Evolutionary conservation across 2,888 invertebrate species (phyloP).

Genomic region (Periphyllus acericola): DNA sequence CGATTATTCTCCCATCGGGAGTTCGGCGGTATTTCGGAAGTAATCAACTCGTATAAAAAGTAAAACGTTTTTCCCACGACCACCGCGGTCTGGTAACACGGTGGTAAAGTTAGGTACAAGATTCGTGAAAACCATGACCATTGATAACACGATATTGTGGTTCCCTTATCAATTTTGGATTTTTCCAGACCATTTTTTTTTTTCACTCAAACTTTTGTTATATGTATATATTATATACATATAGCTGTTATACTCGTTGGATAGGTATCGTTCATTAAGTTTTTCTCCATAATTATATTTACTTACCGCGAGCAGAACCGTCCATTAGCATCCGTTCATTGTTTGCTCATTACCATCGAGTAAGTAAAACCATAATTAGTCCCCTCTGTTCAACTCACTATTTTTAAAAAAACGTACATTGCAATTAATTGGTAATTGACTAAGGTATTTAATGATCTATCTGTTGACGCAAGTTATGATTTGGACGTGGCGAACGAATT

Average conservation of each 20-base stretch:
- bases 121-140: background rate
- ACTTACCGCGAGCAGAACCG: background rate
- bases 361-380: slow-evolving; percentile 20
- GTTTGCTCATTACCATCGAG: background rate
- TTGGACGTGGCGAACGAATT: background rate
- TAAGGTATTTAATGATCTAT: slow-evolving; percentile 17
- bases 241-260: background rate
- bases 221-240: too few relatives aligned
- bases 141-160: background rate
- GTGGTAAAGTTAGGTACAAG: background rate
- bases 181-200: slow-evolving; percentile 25
- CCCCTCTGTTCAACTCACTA: background rate
- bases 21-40: too few relatives aligned
- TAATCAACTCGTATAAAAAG: too few relatives aligned
- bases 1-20: too few relatives aligned
- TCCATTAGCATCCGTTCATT: background rate
- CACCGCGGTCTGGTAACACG: background rate
- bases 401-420: background rate
- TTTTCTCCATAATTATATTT: background rate
- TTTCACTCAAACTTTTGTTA: background rate
- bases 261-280: background rate
- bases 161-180: slow-evolving; percentile 37
- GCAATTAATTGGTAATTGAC: slow-evolving; percentile 55
- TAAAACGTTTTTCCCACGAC: background rate
- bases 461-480: background rate